phyloP scores from a whole-genome alignment of 2,888 invertebrate genomes.

The Glyphotaelius pellucidus region DNA sequence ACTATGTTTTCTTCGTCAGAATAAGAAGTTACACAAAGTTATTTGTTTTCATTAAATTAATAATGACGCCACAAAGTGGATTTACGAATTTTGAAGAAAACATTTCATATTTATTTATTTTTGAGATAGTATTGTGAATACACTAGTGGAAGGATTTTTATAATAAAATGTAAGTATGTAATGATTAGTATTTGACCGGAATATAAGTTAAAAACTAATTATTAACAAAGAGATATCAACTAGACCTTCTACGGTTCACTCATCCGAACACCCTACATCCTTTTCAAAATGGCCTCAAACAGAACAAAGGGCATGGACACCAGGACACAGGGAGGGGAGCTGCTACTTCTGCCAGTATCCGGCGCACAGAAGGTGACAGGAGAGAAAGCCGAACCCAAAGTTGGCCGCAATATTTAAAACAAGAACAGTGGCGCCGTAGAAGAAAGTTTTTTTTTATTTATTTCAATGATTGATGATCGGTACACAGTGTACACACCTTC shows the following conservation, averaged over 20 bases:
- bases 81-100: too few relatives aligned
- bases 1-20: too few relatives aligned
- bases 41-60: too few relatives aligned
- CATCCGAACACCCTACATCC: slow-evolving; percentile 55
- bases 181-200: not conserved
- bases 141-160: too few relatives aligned
- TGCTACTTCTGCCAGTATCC: slow-evolving; percentile 1
- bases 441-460: slow-evolving; percentile 43
- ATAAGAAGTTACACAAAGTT: too few relatives aligned
- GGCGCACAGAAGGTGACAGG: slow-evolving; percentile 40
- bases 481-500: slow-evolving; percentile 25
- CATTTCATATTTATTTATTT: not conserved
- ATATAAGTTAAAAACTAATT: not conserved
- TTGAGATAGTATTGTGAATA: not conserved
- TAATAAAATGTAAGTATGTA: too few relatives aligned
- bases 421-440: slow-evolving; percentile 47
- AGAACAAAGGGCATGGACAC: slow-evolving; percentile 62
- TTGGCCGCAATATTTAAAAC: slow-evolving; percentile 49
- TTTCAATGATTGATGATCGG: slow-evolving; percentile 44
- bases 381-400: slow-evolving; percentile 49
- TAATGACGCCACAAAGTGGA: too few relatives aligned
- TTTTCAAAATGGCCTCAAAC: slow-evolving; percentile 30
- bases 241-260: slow-evolving; percentile 36
- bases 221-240: not conserved
- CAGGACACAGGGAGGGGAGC: slow-evolving; percentile 40